phyloP scores from a whole-genome alignment of 1,140 invertebrate genomes.

The Stegodyphus mimosarum region DNA sequence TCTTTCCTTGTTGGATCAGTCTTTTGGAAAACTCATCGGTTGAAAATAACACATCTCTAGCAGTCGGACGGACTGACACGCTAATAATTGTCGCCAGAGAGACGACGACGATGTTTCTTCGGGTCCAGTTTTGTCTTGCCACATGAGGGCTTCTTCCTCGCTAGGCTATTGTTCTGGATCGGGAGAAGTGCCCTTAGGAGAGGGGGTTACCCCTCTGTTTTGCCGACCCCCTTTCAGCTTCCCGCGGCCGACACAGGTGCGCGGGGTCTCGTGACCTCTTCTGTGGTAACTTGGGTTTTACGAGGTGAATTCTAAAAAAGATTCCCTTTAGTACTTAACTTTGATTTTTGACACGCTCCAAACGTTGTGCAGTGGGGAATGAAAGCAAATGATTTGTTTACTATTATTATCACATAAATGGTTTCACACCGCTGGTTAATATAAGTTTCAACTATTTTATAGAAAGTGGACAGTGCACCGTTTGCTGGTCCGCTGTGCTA shows the following conservation, averaged over 20 bases:
- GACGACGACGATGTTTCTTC: background rate
- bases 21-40: background rate
- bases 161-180: constrained; percentile 25
- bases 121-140: constrained; percentile 40
- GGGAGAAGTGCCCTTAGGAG: constrained; percentile 26
- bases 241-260: constrained; percentile 16
- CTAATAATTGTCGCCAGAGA: constrained; percentile 38
- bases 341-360: background rate
- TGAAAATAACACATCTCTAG: background rate
- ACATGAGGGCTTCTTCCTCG: constrained; percentile 29
- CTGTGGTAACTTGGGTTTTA: background rate
- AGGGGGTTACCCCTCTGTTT: background rate
- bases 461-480: background rate
- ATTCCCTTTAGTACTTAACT: background rate
- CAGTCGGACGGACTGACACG: constrained; percentile 2
- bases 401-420: background rate
- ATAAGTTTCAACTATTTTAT: background rate
- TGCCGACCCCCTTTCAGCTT: background rate
- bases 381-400: background rate
- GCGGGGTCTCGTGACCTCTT: background rate
- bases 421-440: background rate
- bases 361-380: background rate
- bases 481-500: too few relatives aligned
- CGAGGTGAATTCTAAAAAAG: background rate
- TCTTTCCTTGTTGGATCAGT: constrained; percentile 46